Conservation (phyloP, 2,888 invertebrate species). For the Leptopilina drosophilae region DNA sequence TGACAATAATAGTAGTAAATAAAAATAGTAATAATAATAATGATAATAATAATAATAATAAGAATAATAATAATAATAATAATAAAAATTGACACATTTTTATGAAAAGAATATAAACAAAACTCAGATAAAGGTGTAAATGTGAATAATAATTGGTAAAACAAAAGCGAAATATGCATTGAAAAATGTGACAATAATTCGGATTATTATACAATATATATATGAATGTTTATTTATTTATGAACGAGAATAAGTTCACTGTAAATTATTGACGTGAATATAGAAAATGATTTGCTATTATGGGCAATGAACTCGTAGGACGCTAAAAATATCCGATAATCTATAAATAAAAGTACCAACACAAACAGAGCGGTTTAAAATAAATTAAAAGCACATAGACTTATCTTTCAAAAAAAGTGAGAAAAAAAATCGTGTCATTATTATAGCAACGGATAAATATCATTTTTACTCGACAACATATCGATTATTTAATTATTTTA, state of each 20-base stretch:
- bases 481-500: too few relatives aligned
- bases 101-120: constrained; percentile 2
- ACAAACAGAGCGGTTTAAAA: neutral
- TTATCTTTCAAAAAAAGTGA: too few relatives aligned
- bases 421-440: too few relatives aligned
- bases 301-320: neutral
- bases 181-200: constrained; percentile 15
- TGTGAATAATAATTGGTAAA: neutral
- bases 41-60: too few relatives aligned
- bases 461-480: too few relatives aligned
- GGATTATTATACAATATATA: constrained; percentile 9
- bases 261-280: constrained; percentile 20
- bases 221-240: too few relatives aligned
- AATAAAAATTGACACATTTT: neutral
- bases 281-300: constrained; percentile 22
- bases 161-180: neutral
- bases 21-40: too few relatives aligned
- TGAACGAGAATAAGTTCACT: neutral
- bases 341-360: neutral
- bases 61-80: neutral
- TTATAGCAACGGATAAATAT: too few relatives aligned
- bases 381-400: neutral
- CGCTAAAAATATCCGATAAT: constrained; percentile 19
- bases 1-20: too few relatives aligned
- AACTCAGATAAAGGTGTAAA: neutral